Evolutionary conservation across 1,140 invertebrate species (phyloP), one percentile per base, ranked within the genome.

Genomic region (Drosophila arizonae): DNA sequence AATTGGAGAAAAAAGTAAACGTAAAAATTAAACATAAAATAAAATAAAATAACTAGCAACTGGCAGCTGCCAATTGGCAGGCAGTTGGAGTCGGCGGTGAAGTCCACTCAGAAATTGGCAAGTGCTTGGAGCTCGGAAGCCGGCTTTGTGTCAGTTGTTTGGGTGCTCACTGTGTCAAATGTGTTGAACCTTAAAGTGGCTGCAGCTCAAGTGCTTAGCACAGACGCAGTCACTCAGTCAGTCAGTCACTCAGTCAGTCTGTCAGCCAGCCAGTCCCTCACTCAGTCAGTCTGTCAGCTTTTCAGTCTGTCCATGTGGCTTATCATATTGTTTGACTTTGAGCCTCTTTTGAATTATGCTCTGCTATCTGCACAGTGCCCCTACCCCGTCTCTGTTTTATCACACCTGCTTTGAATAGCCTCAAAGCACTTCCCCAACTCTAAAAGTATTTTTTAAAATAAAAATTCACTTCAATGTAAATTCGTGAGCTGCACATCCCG

Each of bases 281-380:
- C 55, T 60, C 39, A 45, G 65, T 69, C 66, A 39, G 61, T 52
- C 63, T 33, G 54, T 41, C 64, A 56, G 50, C 60, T 30, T 65
- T 17, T 17, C 8, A 56, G 46, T 62, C 15, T 48, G 6, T 17
- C 21, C 57, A 48, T 60, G 60, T 60, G 71, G 84, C 79, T 86
- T 86, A 86, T 86, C 84, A 82, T 52, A 76, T 85, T 77, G 74
- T 86, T 79, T 87, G 79, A 87, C 79, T 82, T 86, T 86, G 72
- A 72, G 76, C 43, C 76, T 71, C 77, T 73, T 85, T 85, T 84
- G 72, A 84, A 84, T 84, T 79, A 76, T 79, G 64, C 72, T 77
- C 64, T 48, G 58, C 77, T 84, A 85, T 84, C 65, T 80, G 54
- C 77, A 41, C 72, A 76, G 15, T 64, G 45, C 26, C 26, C 60